Evolutionary conservation across 2,888 invertebrate genomes (phyloP).

Genomic region (Pandemis heparana): DNA sequence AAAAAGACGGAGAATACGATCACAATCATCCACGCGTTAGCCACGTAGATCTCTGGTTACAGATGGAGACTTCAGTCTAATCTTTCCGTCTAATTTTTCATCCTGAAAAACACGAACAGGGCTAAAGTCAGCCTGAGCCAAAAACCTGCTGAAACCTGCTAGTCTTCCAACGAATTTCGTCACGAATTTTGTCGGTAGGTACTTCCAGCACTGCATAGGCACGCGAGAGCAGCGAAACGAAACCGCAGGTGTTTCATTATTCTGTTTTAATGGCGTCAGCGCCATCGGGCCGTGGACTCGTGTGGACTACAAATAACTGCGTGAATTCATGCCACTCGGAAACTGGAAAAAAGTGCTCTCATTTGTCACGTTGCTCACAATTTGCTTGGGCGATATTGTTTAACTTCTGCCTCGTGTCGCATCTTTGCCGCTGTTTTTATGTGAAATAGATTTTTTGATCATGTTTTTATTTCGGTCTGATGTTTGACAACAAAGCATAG

Average conservation of each 20-base stretch:
- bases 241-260: constrained; percentile 84
- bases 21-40: no score
- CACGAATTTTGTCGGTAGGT: not conserved
- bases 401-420: not conserved
- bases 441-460: not conserved
- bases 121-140: no score
- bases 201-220: constrained; percentile 47
- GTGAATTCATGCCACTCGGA: constrained; percentile 30
- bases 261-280: constrained; percentile 80
- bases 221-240: constrained; percentile 58
- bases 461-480: no score
- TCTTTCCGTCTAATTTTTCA: no score
- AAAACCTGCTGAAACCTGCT: no score
- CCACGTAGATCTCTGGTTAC: no score
- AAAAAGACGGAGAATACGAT: no score
- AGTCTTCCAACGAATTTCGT: no score
- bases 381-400: constrained; percentile 3
- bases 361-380: constrained; percentile 9
- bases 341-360: constrained; percentile 11
- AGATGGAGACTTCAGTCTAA: no score
- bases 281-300: constrained; percentile 61
- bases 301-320: constrained; percentile 41
- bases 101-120: no score
- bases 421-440: not conserved
- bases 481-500: no score